These are phyloP conservation scores for Limonius californicus DNA, from an alignment of 1,140 invertebrate species.

Conservation along the genomic window DNA sequence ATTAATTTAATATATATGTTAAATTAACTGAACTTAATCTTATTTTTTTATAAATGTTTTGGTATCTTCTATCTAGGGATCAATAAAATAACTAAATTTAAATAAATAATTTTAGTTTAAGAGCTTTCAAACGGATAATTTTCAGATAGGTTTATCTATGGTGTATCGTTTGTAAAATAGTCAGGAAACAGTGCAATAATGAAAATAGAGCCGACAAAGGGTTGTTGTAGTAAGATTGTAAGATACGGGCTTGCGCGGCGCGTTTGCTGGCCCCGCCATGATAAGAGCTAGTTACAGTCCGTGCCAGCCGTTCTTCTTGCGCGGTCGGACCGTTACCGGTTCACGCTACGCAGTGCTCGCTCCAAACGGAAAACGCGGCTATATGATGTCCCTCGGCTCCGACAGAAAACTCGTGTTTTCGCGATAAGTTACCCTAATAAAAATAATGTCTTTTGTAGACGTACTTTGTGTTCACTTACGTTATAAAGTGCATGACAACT, in stretches of 20 bases:
- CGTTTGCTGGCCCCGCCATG: background rate
- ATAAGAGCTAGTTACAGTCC: conserved; percentile 11
- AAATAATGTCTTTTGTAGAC: background rate
- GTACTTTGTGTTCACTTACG: background rate
- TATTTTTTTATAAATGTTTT: too few relatives aligned
- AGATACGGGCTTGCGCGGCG: conserved; percentile 7
- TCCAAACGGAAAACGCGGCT: background rate
- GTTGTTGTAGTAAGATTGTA: conserved; percentile 5
- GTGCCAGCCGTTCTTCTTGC: conserved; percentile 1
- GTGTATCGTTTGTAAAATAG: background rate
- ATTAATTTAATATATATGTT: too few relatives aligned
- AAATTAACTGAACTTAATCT: too few relatives aligned
- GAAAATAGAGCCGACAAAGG: conserved; percentile 4
- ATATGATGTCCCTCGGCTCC: background rate
- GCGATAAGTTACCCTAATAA: too few relatives aligned
- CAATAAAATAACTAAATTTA: too few relatives aligned
- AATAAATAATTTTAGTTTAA: too few relatives aligned
- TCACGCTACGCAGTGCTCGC: background rate
- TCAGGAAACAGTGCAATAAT: conserved; percentile 9
- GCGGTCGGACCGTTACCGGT: background rate
- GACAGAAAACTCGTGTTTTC: background rate
- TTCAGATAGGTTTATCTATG: too few relatives aligned
- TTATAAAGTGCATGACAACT: background rate
- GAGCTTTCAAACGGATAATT: too few relatives aligned
- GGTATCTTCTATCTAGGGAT: too few relatives aligned